Evolutionary conservation across 2,888 invertebrate species (phyloP).

Genomic region (Phaedon cochleariae): DNA sequence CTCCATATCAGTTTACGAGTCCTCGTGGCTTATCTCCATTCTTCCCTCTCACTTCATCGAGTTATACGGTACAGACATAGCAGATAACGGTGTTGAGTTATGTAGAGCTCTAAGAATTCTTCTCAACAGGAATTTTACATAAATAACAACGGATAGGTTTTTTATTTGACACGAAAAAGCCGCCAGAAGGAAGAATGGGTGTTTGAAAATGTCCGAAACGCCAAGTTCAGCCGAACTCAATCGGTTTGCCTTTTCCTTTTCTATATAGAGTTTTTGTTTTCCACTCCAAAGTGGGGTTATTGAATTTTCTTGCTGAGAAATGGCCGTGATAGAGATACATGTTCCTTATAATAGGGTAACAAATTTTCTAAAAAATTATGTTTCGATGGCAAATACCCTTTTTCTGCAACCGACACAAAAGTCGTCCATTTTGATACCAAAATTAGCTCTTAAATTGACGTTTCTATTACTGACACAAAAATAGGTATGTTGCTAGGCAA

Average conservation of each 20-base stretch:
- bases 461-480: no score
- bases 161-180: background rate
- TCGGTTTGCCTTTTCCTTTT: background rate
- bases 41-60: background rate
- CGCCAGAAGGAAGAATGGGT: slow-evolving; percentile 2
- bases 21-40: no score
- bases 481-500: no score
- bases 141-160: slow-evolving; percentile 13
- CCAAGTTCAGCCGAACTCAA: background rate
- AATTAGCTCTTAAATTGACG: no score
- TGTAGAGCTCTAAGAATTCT: background rate
- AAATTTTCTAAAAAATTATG: no score
- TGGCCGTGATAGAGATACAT: background rate
- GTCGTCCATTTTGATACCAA: no score
- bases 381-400: no score
- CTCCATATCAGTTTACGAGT: background rate
- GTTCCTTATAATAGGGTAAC: no score
- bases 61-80: slow-evolving; percentile 6
- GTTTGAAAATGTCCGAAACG: background rate
- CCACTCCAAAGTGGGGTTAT: background rate
- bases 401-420: no score
- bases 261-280: background rate
- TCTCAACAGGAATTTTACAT: slow-evolving; percentile 9
- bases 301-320: background rate
- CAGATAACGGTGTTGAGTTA: slow-evolving; percentile 8